Evolutionary conservation across 2,113 vertebrate species (phyloP).

Genomic region (Centrocercus urophasianus): DNA sequence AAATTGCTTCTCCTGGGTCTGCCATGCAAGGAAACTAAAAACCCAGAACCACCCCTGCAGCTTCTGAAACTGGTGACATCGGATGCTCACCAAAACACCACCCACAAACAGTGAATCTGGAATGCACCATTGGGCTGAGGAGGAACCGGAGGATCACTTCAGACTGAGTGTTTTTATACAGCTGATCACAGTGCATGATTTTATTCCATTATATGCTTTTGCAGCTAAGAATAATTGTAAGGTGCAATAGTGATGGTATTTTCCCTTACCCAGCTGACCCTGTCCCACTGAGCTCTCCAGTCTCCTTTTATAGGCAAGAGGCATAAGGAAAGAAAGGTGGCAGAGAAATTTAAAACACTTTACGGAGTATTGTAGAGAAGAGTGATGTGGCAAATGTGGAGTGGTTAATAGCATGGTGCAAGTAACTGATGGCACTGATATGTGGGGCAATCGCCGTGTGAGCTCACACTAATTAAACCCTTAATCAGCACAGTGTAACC

Average conservation of each 20-base stretch:
- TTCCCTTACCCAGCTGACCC: neutral
- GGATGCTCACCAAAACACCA: neutral
- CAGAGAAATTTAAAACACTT: neutral
- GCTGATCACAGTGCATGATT: neutral
- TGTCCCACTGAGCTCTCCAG: neutral
- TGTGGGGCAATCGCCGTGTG: fast-evolving
- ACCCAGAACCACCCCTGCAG: neutral
- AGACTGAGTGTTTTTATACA: neutral
- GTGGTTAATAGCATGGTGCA: neutral
- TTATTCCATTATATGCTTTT: neutral
- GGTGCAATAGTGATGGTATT: neutral
- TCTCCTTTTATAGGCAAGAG: neutral
- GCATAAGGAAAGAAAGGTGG: neutral
- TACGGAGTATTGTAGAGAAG: neutral
- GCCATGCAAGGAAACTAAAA: neutral
- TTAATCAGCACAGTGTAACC: fast-evolving
- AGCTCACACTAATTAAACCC: neutral
- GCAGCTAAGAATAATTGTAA: neutral
- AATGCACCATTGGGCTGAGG: fast-evolving
- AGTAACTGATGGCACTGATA: neutral
- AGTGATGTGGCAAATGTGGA: neutral
- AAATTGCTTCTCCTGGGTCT: neutral
- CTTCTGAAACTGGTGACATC: neutral
- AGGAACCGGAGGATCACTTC: neutral
- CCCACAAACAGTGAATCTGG: neutral